Conservation (phyloP, 2,113 vertebrate genomes). For the Oceanites oceanicus region DNA sequence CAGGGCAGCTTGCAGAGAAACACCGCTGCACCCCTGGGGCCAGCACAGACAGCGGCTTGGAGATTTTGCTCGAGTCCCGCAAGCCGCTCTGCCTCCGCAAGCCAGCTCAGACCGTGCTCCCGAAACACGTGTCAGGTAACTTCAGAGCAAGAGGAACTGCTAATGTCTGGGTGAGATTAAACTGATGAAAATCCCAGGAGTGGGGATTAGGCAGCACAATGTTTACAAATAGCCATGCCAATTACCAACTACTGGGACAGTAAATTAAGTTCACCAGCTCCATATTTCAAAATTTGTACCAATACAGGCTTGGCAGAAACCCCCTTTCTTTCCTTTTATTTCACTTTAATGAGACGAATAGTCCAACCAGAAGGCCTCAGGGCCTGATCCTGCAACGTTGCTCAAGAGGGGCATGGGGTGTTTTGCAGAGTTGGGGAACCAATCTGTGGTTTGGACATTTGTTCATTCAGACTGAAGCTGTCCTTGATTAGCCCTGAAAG, state of each 20-base stretch:
- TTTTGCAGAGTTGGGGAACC: not conserved
- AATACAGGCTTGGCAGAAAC: not conserved
- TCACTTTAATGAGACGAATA: not conserved
- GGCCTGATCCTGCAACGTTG: not conserved
- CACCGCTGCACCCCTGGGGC: not conserved
- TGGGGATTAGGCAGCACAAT: not conserved
- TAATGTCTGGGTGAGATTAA: not conserved
- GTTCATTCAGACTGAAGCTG: not conserved
- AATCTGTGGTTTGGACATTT: not conserved
- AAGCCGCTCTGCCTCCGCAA: fast-evolving
- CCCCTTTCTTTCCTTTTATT: not conserved
- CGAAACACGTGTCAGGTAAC: fast-evolving
- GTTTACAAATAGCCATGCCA: not conserved
- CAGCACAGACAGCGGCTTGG: fast-evolving
- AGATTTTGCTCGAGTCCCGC: fast-evolving
- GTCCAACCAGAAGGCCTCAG: not conserved
- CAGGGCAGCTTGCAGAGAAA: not conserved
- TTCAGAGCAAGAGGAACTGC: not conserved
- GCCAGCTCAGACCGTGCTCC: fast-evolving
- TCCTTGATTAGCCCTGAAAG: not conserved
- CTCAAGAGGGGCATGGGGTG: not conserved
- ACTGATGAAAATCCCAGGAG: not conserved
- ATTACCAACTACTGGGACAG: not conserved
- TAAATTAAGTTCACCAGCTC: not conserved
- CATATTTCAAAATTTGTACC: not conserved